Evolutionary conservation across 92 coral and sea anemone genomes (phyloP).

Genomic region (Pocillopora grandis): DNA sequence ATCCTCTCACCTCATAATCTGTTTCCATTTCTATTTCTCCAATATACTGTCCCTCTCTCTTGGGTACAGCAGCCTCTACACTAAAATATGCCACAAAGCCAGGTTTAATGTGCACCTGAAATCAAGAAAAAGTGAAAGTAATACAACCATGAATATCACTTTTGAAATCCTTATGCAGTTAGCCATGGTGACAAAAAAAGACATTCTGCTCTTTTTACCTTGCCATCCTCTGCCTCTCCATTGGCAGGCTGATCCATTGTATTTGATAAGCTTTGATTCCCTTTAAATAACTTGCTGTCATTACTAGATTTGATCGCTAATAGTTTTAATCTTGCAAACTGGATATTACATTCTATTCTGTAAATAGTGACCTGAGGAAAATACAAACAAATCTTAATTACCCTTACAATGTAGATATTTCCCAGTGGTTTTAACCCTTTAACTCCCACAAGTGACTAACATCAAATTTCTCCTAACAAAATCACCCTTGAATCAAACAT

Average conservation of each 20-base stretch:
- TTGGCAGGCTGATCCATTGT: slow-evolving; percentile 1
- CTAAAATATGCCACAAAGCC: slow-evolving; percentile 64
- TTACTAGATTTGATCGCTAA: slow-evolving; percentile 60
- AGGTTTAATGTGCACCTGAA: slow-evolving; percentile 63
- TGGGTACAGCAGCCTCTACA: slow-evolving; percentile 80
- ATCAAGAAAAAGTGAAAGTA: not conserved
- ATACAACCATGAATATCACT: not conserved
- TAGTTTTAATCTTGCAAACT: slow-evolving; percentile 64
- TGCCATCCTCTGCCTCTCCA: slow-evolving; percentile 28
- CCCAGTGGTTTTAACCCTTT: too few species aligned
- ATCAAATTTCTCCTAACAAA: too few species aligned
- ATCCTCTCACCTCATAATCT: slow-evolving; percentile 77
- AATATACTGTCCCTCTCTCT: slow-evolving; percentile 74
- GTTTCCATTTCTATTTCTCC: slow-evolving; percentile 83
- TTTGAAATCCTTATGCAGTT: too few species aligned
- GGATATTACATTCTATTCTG: slow-evolving; percentile 67
- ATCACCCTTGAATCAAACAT: too few species aligned
- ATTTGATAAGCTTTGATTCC: slow-evolving; percentile 18
- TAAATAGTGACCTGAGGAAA: slow-evolving; percentile 74
- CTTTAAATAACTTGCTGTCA: slow-evolving; percentile 54
- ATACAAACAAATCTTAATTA: not conserved
- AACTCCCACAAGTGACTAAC: too few species aligned
- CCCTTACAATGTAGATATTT: too few species aligned
- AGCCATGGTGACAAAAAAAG: not conserved
- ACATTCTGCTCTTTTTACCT: slow-evolving; percentile 20